These are phyloP conservation scores for Nibea coibor DNA, from an alignment of 2,113 vertebrate species.

Conservation along the genomic window DNA sequence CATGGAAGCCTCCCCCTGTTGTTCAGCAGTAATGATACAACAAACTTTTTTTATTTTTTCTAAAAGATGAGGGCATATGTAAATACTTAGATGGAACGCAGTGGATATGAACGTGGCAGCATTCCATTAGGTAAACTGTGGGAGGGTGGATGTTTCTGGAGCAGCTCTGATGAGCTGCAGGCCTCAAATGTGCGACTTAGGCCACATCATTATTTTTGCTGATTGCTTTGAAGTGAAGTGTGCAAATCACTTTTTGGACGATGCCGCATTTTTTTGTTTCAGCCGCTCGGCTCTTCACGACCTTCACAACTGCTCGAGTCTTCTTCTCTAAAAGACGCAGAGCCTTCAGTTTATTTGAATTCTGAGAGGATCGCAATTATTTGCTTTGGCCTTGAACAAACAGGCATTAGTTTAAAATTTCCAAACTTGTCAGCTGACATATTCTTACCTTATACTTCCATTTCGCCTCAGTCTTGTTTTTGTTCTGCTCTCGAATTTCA, in stretches of 20 bases:
- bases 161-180: constrained; percentile 73
- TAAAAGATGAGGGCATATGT: constrained; percentile 70
- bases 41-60: constrained; percentile 18
- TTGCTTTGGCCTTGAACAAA: constrained; percentile 33
- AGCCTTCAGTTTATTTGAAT: constrained; percentile 35
- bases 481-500: constrained; percentile 95
- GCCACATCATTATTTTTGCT: constrained; percentile 67
- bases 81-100: constrained; percentile 71
- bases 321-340: constrained; percentile 19
- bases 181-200: constrained; percentile 65
- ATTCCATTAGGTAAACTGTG: constrained; percentile 74
- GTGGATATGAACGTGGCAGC: constrained; percentile 47
- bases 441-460: constrained; percentile 98
- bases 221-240: constrained; percentile 75
- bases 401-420: constrained; percentile 22
- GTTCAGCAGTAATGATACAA: constrained; percentile 55
- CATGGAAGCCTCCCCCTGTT: constrained; percentile 62
- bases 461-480: constrained; percentile 97
- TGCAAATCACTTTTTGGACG: constrained; percentile 66
- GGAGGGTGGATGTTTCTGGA: constrained; percentile 52
- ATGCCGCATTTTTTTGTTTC: constrained; percentile 6
- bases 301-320: constrained; percentile 19
- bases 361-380: constrained; percentile 31
- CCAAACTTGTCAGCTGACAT: neutral
- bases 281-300: constrained; percentile 33